These are phyloP conservation scores for Castor canadensis DNA, from an alignment of 2,113 vertebrate genomes.

Conservation along the genomic window DNA sequence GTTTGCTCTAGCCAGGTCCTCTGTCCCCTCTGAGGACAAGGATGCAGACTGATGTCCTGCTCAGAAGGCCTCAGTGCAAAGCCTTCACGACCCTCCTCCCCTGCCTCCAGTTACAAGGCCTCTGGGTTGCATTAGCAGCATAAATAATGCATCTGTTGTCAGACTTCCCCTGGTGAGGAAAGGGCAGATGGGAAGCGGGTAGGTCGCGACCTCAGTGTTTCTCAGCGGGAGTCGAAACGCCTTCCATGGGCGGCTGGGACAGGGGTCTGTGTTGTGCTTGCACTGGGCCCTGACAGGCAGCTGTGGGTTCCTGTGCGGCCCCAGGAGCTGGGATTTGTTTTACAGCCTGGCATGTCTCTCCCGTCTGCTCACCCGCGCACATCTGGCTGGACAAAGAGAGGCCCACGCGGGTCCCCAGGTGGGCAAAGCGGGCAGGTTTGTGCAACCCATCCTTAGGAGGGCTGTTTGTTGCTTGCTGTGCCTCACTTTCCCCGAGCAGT, in stretches of 20 bases:
- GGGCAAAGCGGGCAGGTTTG: too few relatives aligned
- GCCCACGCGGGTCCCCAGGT: not conserved
- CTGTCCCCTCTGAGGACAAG: not conserved
- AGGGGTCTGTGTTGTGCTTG: slow-evolving; percentile 89
- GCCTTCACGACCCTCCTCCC: slow-evolving; percentile 54
- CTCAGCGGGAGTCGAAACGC: slow-evolving; percentile 85
- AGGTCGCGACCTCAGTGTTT: slow-evolving; percentile 89
- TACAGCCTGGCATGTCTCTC: slow-evolving; percentile 44
- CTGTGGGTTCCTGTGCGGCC: slow-evolving; percentile 78
- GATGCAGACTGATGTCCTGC: not conserved
- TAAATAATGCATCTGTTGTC: slow-evolving; percentile 86
- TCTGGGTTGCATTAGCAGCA: slow-evolving; percentile 84
- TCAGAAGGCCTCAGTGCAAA: not conserved
- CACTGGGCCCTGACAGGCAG: slow-evolving; percentile 87
- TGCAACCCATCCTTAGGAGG: not conserved
- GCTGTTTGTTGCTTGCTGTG: not conserved
- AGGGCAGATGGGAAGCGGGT: slow-evolving; percentile 84
- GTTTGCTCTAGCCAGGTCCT: not conserved
- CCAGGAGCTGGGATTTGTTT: slow-evolving; percentile 34
- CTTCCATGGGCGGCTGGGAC: slow-evolving; percentile 83
- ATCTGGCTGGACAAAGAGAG: slow-evolving; percentile 9
- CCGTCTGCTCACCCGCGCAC: not conserved
- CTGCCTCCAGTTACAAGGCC: not conserved
- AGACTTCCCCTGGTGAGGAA: slow-evolving; percentile 81
- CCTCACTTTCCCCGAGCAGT: not conserved